A percentile compares a stretch with the other conserved stretches of the same genome.
These are phyloP conservation scores for Acanthiza pusilla DNA, from an alignment of 2,797 vertebrate species.

Conservation along the genomic window DNA sequence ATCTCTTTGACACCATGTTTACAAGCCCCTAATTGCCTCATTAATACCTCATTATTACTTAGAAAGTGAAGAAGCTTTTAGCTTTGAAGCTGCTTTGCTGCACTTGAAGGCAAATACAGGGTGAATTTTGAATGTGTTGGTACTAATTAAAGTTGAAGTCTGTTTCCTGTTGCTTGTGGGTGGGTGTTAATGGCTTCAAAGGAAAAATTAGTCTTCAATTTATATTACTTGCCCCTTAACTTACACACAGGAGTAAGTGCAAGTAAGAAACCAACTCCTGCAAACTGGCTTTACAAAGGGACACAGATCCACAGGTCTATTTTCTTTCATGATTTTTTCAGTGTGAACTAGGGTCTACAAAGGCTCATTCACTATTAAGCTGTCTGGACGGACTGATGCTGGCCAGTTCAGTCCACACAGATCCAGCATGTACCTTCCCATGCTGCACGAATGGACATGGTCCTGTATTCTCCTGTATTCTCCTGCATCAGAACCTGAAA, in stretches of 20 bases:
- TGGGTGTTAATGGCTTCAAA: constrained; percentile 75
- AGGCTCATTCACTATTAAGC: rapidly evolving
- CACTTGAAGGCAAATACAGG: constrained; percentile 66
- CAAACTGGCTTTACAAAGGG: background rate
- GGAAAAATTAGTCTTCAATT: constrained; percentile 67
- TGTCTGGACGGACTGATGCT: background rate
- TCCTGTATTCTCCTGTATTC: background rate
- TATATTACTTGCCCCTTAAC: constrained; percentile 42
- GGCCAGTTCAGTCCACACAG: background rate
- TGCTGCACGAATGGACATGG: rapidly evolving
- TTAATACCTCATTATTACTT: constrained; percentile 80
- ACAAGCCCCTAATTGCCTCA: constrained; percentile 79
- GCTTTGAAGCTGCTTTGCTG: constrained; percentile 73
- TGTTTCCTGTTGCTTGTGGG: constrained; percentile 75
- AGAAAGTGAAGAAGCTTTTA: constrained; percentile 73
- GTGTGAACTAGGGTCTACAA: background rate
- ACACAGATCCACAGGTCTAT: background rate
- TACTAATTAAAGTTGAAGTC: constrained; percentile 77
- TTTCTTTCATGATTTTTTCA: background rate
- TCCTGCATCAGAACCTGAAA: background rate
- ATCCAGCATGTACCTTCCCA: rapidly evolving
- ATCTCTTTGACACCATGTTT: constrained; percentile 71
- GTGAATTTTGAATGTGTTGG: constrained; percentile 61
- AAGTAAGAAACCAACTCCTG: background rate
- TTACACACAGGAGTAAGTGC: background rate